phyloP scores from a whole-genome alignment of 2,888 invertebrate species.

The Philonicus albiceps region DNA sequence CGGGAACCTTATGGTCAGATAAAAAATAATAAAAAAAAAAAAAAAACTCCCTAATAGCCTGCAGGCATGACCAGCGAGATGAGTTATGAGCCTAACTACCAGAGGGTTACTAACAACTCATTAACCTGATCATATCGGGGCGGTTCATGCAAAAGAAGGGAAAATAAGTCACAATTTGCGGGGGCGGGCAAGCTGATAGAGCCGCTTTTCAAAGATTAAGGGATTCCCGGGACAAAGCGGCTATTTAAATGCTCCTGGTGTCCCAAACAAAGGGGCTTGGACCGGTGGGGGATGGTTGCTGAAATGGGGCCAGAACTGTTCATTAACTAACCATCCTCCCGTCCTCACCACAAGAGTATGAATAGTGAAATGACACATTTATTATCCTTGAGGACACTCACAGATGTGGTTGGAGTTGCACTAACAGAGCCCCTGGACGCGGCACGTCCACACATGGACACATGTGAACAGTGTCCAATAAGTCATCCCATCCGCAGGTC shows the following conservation, averaged over 20 bases:
- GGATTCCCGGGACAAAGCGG: neutral
- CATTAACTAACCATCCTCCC: neutral
- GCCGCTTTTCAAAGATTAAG: constrained; percentile 17
- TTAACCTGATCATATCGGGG: constrained; percentile 22
- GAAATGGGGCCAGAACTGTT: neutral
- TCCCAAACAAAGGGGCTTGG: neutral
- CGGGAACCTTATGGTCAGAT: constrained; percentile 1
- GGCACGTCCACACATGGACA: neutral
- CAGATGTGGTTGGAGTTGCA: constrained; percentile 44
- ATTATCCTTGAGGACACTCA: constrained; percentile 44
- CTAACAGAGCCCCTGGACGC: neutral
- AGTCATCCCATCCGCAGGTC: constrained; percentile 36
- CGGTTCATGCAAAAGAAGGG: neutral
- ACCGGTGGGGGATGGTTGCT: neutral
- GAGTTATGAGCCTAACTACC: neutral
- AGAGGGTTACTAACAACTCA: constrained; percentile 16
- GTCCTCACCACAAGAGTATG: constrained; percentile 20
- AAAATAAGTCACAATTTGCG: neutral
- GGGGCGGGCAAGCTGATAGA: neutral
- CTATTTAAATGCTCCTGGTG: neutral
- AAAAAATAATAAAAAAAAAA: constrained; percentile 28
- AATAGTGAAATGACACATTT: constrained; percentile 47
- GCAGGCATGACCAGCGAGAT: neutral
- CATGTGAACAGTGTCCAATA: constrained; percentile 31
- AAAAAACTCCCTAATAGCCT: constrained; percentile 11